Conservation (phyloP, 2,888 invertebrate species). For the Schrankia costaestrigalis region DNA sequence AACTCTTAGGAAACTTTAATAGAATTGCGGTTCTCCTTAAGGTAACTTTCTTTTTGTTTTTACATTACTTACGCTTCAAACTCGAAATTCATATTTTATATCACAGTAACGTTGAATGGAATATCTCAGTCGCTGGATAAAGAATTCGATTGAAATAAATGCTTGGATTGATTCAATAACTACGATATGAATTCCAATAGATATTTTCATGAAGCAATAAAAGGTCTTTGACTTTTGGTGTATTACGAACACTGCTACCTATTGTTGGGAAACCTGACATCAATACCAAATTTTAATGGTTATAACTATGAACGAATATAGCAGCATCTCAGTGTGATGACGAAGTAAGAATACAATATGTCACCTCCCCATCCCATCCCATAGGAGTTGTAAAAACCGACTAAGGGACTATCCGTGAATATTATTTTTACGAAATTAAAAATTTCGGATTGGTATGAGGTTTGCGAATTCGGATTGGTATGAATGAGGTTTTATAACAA, state of each 20-base stretch:
- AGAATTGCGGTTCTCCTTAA: slow-evolving; percentile 39
- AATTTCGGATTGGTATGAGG: too few species aligned
- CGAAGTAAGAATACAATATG: too few species aligned
- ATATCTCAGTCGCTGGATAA: slow-evolving; percentile 3
- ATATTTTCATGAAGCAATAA: slow-evolving; percentile 3
- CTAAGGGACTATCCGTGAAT: too few species aligned
- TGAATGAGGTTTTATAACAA: too few species aligned
- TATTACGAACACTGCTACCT: not conserved
- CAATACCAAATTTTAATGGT: too few species aligned
- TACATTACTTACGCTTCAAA: slow-evolving; percentile 14
- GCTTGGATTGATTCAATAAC: slow-evolving; percentile 2
- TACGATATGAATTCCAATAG: slow-evolving; percentile 8
- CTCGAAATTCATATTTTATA: slow-evolving; percentile 23
- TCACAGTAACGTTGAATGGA: slow-evolving; percentile 4
- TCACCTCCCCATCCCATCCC: too few species aligned
- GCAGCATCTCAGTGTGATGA: too few species aligned
- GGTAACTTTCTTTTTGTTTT: slow-evolving; percentile 22
- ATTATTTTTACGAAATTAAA: too few species aligned
- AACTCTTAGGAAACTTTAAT: slow-evolving; percentile 41
- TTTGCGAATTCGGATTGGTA: too few species aligned
- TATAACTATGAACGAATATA: too few species aligned
- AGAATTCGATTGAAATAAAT: slow-evolving; percentile 2
- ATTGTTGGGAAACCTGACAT: slow-evolving; percentile 1
- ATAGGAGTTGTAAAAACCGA: too few species aligned
- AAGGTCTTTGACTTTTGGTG: slow-evolving; percentile 2